Base-by-base conservation (phyloP, 2,113 vertebrate species). In the Scortum barcoo region DNA sequence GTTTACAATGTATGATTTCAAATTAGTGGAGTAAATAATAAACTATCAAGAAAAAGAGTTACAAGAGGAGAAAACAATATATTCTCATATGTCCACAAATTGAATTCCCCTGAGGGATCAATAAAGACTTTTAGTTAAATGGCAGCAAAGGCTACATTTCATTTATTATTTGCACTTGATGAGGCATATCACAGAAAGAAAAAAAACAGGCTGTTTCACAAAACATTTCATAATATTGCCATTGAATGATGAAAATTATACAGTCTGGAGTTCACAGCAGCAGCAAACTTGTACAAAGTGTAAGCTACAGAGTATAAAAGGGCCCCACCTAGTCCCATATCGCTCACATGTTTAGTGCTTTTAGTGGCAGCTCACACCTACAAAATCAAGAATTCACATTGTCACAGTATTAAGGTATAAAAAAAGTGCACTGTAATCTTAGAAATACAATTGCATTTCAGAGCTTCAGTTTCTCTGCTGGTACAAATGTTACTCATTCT, bases 91-190 rank as follows among this genome's bases (percentile, higher is more conserved):
- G 53, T 75, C 54, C 40, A 50, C 76, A 85, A 58, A 86, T 83
- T 78, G 54, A 85, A 80, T 88, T 75, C 78, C 86, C 89, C 82
- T 83, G 76, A 7, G 82, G 87, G 82, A 83, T 87, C 79, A 81
- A 91, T 85, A 87, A 36, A 57, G 65, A 72, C 61, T 50, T 80
- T 24, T 40, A 70, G 50, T 85, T 85, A 85, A 89, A 87, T 65
- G 73, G 72, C 72, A 76, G 50, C 76, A 57, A 76, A 80, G 58
- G 81, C 78, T 67, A 60, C 62, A 81, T 83, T 86, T 86, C 22
- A 87, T 89, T 84, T 84, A 75, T 14, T 85, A n/a, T 87, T 87
- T 78, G 63, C 33, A 67, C 70, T 72, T 74, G 78, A 86, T 80
- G 81, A 87, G 81, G 40, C 78, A 62, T 54, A 71, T 71, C 69